These are phyloP conservation scores for Lucinisca nassula DNA, from an alignment of 2,888 invertebrate species.

Conservation along the genomic window DNA sequence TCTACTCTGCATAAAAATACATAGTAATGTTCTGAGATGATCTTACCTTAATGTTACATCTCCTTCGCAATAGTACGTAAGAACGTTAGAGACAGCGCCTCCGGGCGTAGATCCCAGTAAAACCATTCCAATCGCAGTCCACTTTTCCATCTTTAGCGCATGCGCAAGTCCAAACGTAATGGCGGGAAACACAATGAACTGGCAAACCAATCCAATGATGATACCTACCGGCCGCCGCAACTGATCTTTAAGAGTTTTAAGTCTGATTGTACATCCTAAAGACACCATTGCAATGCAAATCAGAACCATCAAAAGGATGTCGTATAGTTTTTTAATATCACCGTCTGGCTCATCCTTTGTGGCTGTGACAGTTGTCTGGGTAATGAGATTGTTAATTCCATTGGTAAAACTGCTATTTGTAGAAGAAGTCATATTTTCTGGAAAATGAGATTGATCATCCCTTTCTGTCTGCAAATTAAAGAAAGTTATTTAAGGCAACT, in stretches of 20 bases:
- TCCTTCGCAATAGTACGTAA: constrained; percentile 37
- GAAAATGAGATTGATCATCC: too few relatives aligned
- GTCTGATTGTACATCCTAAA: constrained; percentile 41
- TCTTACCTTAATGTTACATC: constrained; percentile 45
- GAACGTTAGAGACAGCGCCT: constrained; percentile 40
- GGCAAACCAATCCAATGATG: constrained; percentile 30
- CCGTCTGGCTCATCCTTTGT: too few relatives aligned
- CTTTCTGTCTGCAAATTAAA: too few relatives aligned
- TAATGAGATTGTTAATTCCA: too few relatives aligned
- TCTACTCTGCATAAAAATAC: too few relatives aligned
- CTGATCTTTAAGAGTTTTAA: constrained; percentile 16
- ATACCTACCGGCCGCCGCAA: constrained; percentile 25
- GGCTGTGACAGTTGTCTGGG: neutral
- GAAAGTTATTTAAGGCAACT: too few relatives aligned
- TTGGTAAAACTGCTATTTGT: too few relatives aligned
- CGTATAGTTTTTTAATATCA: neutral
- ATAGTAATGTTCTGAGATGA: neutral
- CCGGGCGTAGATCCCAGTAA: constrained; percentile 46
- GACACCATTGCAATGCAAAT: constrained; percentile 35
- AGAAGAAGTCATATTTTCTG: too few relatives aligned
- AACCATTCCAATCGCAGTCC: constrained; percentile 46
- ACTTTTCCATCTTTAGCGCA: constrained; percentile 25
- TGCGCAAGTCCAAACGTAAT: constrained; percentile 40
- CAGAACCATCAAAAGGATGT: constrained; percentile 13
- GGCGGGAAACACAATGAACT: constrained; percentile 41